Conservation (phyloP, 2,113 vertebrate species). For the Lycaon pictus region DNA sequence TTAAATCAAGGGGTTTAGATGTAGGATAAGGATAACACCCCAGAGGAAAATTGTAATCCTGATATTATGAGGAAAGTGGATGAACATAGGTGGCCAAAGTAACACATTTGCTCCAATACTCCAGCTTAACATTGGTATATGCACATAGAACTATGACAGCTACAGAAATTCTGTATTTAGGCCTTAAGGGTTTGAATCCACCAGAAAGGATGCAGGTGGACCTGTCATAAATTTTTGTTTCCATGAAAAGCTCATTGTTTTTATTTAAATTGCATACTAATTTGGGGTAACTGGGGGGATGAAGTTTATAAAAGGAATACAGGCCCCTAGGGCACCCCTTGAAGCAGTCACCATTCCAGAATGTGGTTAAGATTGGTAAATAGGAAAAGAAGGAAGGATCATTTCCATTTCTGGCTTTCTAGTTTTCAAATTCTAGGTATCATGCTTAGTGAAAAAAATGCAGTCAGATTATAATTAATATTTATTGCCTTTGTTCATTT, state of each 20-base stretch:
- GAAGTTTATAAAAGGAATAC: neutral
- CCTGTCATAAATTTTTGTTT: neutral
- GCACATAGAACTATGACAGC: neutral
- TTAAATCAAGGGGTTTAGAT: neutral
- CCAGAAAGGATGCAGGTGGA: neutral
- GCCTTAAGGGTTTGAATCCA: neutral
- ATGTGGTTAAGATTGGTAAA: neutral
- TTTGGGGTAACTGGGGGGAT: neutral
- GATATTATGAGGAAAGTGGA: neutral
- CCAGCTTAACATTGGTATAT: neutral
- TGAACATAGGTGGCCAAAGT: neutral
- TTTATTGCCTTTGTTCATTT: conserved; percentile 27
- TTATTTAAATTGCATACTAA: neutral
- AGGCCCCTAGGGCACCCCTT: neutral
- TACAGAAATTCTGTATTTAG: neutral
- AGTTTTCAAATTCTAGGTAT: neutral
- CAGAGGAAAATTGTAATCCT: neutral
- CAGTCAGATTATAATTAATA: neutral
- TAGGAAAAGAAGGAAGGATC: neutral
- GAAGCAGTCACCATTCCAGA: neutral
- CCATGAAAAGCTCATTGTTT: neutral
- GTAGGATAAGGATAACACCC: neutral
- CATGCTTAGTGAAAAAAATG: conserved; percentile 36
- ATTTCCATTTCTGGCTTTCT: neutral
- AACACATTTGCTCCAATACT: neutral